Conservation (phyloP, 2,888 invertebrate genomes). For the Corbicula japonica region DNA sequence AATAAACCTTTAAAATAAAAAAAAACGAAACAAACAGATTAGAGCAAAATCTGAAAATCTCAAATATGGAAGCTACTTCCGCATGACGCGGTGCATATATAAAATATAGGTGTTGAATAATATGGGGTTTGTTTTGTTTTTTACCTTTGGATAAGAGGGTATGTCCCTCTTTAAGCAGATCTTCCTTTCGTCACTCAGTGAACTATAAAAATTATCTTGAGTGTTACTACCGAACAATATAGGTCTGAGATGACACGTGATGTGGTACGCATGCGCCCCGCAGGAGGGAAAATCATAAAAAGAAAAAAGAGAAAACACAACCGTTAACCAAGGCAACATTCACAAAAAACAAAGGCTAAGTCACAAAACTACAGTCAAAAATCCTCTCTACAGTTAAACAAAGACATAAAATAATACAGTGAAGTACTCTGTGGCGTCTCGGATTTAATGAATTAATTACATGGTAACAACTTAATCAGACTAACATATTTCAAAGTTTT, state of each 20-base stretch:
- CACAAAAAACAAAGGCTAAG: conserved; percentile 7
- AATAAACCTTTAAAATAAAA: too few species aligned
- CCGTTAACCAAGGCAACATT: conserved; percentile 36
- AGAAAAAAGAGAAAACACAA: conserved; percentile 51
- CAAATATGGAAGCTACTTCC: background rate
- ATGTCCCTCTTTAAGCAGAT: conserved; percentile 84
- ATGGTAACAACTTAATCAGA: too few species aligned
- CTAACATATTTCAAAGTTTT: too few species aligned
- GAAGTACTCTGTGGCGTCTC: too few species aligned
- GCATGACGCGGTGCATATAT: too few species aligned
- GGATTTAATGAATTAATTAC: too few species aligned
- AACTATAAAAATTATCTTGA: conserved; percentile 82
- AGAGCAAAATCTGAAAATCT: background rate
- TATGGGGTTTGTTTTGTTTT: background rate
- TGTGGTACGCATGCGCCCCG: conserved; percentile 56
- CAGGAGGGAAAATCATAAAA: conserved; percentile 58
- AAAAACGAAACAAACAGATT: conserved; percentile 2
- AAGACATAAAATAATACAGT: too few species aligned
- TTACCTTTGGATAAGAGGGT: conserved; percentile 85
- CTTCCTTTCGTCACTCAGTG: conserved; percentile 84
- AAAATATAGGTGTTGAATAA: background rate
- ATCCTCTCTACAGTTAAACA: too few species aligned
- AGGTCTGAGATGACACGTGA: conserved; percentile 68
- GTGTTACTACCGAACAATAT: conserved; percentile 71
- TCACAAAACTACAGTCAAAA: conserved; percentile 26